These are phyloP conservation scores for Dasypolia templi DNA, from an alignment of 2,888 invertebrate genomes.

Conservation along the genomic window DNA sequence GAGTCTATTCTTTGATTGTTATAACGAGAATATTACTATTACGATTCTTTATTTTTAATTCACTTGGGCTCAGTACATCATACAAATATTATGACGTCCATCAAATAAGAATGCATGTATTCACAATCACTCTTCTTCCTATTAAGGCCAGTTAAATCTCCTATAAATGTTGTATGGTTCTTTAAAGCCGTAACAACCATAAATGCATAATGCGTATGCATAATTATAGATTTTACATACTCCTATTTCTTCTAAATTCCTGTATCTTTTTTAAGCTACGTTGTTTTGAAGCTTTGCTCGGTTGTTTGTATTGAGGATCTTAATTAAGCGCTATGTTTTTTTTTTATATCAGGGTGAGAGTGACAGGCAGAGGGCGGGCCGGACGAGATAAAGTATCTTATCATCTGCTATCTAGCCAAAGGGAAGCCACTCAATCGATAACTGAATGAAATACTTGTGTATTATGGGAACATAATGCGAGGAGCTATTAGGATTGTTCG, in stretches of 20 bases:
- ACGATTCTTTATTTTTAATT: conserved; percentile 20
- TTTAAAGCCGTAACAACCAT: conserved; percentile 26
- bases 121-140: conserved; percentile 34
- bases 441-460: conserved; percentile 67
- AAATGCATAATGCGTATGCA: no score
- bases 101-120: conserved; percentile 43
- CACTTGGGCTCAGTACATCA: conserved; percentile 30
- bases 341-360: conserved; percentile 72
- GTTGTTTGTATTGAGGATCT: conserved; percentile 35
- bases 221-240: not conserved
- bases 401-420: conserved; percentile 79
- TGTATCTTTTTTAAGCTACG: not conserved
- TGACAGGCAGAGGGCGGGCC: conserved; percentile 74
- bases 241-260: conserved; percentile 5
- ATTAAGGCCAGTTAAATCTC: conserved; percentile 46
- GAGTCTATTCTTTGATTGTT: conserved; percentile 11
- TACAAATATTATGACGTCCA: no score
- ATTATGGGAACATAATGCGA: conserved; percentile 65
- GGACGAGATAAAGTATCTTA: conserved; percentile 85
- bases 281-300: conserved; percentile 1
- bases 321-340: conserved; percentile 55
- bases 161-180: conserved; percentile 29
- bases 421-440: conserved; percentile 83
- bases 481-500: conserved; percentile 53
- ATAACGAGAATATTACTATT: not conserved